Evolutionary conservation across 2,797 vertebrate species (phyloP).

Genomic region (Pelochelys cantorii): DNA sequence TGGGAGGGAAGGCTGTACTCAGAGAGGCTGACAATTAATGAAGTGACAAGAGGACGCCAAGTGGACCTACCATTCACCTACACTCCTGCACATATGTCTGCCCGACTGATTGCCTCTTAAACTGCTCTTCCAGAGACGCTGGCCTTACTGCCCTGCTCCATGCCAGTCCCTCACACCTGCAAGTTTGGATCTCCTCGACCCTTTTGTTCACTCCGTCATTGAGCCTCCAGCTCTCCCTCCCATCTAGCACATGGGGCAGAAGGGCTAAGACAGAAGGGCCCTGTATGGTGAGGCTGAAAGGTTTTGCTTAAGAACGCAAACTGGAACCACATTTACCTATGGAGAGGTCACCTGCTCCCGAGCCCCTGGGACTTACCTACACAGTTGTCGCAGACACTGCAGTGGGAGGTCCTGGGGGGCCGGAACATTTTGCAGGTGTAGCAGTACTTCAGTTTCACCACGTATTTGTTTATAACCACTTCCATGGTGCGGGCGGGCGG

Average conservation of each 20-base stretch:
- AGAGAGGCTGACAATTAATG: background rate
- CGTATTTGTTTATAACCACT: constrained; percentile 93
- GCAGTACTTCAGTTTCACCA: constrained; percentile 98
- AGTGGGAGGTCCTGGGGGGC: constrained; percentile 95
- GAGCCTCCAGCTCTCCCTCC: background rate
- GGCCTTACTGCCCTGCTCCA: background rate
- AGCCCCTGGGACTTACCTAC: constrained; percentile 86
- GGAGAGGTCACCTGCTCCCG: background rate
- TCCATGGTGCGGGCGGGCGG: constrained; percentile 95
- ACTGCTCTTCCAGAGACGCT: background rate
- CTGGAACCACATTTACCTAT: background rate
- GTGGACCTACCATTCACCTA: background rate
- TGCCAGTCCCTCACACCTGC: background rate
- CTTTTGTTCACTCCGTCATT: background rate
- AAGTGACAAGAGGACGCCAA: background rate
- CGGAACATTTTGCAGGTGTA: constrained; percentile 99
- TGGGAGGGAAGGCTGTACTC: background rate
- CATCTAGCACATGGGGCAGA: accelerated
- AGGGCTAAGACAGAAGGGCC: background rate
- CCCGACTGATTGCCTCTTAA: background rate
- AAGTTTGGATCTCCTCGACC: background rate
- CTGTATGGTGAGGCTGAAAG: background rate
- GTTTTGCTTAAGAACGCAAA: background rate
- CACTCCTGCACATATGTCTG: background rate
- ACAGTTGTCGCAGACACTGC: constrained; percentile 97